These are phyloP conservation scores for Aporophyla nigra DNA, from an alignment of 2,888 invertebrate genomes.

Conservation along the genomic window DNA sequence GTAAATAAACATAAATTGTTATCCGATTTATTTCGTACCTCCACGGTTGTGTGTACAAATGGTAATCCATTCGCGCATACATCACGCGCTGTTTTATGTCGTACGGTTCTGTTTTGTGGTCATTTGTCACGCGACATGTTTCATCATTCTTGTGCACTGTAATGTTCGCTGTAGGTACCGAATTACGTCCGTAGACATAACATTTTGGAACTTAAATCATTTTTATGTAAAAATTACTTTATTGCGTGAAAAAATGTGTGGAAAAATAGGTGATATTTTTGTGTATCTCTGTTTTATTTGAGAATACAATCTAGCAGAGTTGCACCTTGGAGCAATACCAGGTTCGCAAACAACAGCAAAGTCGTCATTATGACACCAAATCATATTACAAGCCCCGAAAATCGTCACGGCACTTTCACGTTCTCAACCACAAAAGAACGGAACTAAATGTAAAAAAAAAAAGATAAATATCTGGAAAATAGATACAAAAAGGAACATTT, in stretches of 20 bases:
- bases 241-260: not conserved
- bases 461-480: conserved; percentile 46
- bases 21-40: conserved; percentile 38
- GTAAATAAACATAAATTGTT: conserved; percentile 4
- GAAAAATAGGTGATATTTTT: not conserved
- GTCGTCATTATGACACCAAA: not conserved
- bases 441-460: conserved; percentile 22
- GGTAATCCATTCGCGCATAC: conserved; percentile 60
- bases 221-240: not conserved
- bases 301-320: not conserved
- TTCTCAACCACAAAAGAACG: not conserved
- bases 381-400: not conserved
- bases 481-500: conserved; percentile 40
- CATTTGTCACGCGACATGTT: conserved; percentile 54
- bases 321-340: not conserved
- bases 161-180: conserved; percentile 2
- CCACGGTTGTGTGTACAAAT: conserved; percentile 48
- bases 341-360: not conserved
- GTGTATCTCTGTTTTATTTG: not conserved
- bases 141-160: conserved; percentile 41
- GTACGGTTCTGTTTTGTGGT: conserved; percentile 49
- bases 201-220: conserved; percentile 7
- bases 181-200: not conserved
- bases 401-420: not conserved
- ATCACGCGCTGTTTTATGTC: conserved; percentile 60